Evolutionary conservation across 2,888 invertebrate species (phyloP), one percentile per base, ranked within the genome.

Genomic region (Nymphalis c-album): DNA sequence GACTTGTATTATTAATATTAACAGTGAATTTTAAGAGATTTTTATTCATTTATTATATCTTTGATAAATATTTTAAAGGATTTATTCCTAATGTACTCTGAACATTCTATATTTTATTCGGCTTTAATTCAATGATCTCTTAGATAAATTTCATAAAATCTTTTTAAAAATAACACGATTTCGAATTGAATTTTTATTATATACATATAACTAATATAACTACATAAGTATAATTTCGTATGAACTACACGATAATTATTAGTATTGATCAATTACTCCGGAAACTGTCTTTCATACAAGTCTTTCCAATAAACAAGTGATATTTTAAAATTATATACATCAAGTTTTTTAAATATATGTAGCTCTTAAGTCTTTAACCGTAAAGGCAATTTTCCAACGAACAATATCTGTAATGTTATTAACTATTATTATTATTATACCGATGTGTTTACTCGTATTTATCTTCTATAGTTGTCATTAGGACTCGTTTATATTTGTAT

Each of bases 281-380:
- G 51, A 60, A 70, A 68, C 71, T 76, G 70, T 70, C 70, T 70
- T 64, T 64, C 75, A 74, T 71, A 55, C 53, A 78, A 76, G 85
- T 85, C 83, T 88, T 85, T 88, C 85, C 84, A 81, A 82, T 82
- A 83, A 84, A 80, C 84, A 83, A 87, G 88, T 88, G 88, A 90
- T 90, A 88, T 89, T 87, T 88, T 77, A 83, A 78, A 83, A 82
- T 76, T 78, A 79, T 48, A 17, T 83, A 80, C 74, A 76, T 80
- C 84, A 87, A 80, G 80, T 82, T 85, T 84, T 83, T 80, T 80
- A 80, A 81, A 77, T 78, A 77, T 87, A 31, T 31, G 26, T 31
- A 85, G 80, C 68, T 76, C 50, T 76, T 86, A 87, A 81, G 82
- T 75, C 74, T 59, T 84, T 83, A 70, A 35, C 73, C 68, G 77